A percentile compares a stretch with the other conserved stretches of the same genome.
Conservation (phyloP, 2,113 vertebrate species). For the Scytalopus superciliaris region DNA sequence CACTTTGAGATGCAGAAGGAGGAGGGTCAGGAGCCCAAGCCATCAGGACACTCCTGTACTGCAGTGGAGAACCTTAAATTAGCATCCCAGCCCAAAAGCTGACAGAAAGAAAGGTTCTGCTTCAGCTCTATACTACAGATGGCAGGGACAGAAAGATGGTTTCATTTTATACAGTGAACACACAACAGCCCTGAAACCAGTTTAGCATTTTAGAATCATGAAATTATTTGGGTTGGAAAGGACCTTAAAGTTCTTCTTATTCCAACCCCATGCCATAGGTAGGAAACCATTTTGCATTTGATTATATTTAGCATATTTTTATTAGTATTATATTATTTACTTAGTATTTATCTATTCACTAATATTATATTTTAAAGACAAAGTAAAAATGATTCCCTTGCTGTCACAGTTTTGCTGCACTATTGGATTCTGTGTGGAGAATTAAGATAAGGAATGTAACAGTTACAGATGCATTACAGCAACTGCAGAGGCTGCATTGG, state of each 20-base stretch:
- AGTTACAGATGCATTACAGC: neutral
- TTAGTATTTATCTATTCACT: neutral
- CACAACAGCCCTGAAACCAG: neutral
- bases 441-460: neutral
- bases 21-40: neutral
- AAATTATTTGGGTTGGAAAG: neutral
- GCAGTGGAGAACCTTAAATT: neutral
- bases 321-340: neutral
- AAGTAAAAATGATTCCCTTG: neutral
- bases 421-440: neutral
- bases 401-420: neutral
- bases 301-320: neutral
- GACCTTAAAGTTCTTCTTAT: neutral
- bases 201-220: neutral
- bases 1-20: neutral
- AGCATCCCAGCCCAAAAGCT: neutral
- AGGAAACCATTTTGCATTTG: neutral
- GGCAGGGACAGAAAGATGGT: neutral
- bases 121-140: fast-evolving
- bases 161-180: neutral
- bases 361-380: neutral
- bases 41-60: neutral
- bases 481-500: neutral
- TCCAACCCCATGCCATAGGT: neutral
- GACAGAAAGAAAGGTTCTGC: neutral